Evolutionary conservation across 2,113 vertebrate species (phyloP).

Genomic region (Pseudopipra pipra): DNA sequence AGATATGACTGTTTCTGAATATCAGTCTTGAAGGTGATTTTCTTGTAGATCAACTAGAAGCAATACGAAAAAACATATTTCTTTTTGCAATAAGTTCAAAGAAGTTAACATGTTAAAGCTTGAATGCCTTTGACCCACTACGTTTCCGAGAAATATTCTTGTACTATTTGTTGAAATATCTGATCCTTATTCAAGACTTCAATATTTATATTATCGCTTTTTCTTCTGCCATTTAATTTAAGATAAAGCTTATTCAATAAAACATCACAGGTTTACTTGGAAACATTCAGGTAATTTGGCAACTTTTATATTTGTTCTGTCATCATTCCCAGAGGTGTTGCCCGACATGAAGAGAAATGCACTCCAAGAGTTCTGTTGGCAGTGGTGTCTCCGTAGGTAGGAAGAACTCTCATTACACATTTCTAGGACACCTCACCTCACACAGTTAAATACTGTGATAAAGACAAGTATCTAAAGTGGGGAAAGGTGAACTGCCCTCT

Average conservation of each 20-base stretch:
- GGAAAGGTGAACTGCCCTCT: neutral
- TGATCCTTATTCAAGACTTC: neutral
- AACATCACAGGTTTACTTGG: neutral
- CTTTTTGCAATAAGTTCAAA: neutral
- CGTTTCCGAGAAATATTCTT: neutral
- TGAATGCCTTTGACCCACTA: neutral
- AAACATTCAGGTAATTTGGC: neutral
- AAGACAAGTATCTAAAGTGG: neutral
- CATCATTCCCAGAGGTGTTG: neutral
- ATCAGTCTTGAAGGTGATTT: neutral
- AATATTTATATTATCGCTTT: neutral
- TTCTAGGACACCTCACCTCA: neutral
- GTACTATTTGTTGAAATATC: neutral
- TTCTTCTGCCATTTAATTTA: neutral
- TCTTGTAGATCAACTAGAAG: neutral
- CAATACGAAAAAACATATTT: neutral
- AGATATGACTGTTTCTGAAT: neutral
- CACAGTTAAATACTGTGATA: neutral
- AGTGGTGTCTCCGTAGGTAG: neutral
- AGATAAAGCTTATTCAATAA: neutral
- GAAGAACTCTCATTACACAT: rapidly evolving
- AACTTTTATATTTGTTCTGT: neutral
- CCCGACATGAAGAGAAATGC: neutral
- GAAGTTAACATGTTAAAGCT: neutral
- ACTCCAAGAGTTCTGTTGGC: neutral